Base-by-base conservation (phyloP, 2,888 invertebrate genomes). In the Phoenoteleia sp. region DNA sequence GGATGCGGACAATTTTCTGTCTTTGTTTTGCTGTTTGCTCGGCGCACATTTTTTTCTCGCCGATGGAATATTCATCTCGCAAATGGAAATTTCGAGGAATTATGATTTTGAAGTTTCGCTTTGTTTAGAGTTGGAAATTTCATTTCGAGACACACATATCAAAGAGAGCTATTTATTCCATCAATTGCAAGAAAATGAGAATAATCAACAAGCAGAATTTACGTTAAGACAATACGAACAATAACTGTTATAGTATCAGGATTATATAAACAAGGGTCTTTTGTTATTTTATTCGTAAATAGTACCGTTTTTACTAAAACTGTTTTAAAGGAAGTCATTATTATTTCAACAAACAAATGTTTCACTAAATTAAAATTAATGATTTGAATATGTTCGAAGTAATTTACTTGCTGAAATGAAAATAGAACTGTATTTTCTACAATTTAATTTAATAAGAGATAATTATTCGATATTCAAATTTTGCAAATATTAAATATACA, bases 21-120 rank as follows among this genome's bases (percentile, higher is more conserved):
- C 36, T 72, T 72, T 60, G 39, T 60, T 39, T 39, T 21, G 19
- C 21, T 66, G 23, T 66, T 64, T 17, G 15, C 45, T 15, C 33
- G 33, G 33, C 11, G 33, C 33, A 11, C 33, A 33, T 33, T 33
- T 33, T 60, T 60, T 36, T 25, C 13, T 21, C 56, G 25, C 15
- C 33, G 33, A 19, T 13, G 33, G 33, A 33, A 33, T 9, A 33
- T 33, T 33, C 33, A 33, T 13, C 23, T 23, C 23, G 47, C 27
- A 7, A 60, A 60, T 7, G 45, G 15, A 39, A 72, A 33, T 72
- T 60, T 47, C 25, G 54, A 6, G 15, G 27, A 56, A 56, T 39
- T 42, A 56, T 69, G 27, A 62, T 62, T 62, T 45, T 17, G 9
- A 15, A 15, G 45, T 33, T 33, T 33, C 58, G 42, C n/a, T 62